These are phyloP conservation scores for Anguilla obscura DNA, from an alignment of 2,797 vertebrate species.

Conservation along the genomic window DNA sequence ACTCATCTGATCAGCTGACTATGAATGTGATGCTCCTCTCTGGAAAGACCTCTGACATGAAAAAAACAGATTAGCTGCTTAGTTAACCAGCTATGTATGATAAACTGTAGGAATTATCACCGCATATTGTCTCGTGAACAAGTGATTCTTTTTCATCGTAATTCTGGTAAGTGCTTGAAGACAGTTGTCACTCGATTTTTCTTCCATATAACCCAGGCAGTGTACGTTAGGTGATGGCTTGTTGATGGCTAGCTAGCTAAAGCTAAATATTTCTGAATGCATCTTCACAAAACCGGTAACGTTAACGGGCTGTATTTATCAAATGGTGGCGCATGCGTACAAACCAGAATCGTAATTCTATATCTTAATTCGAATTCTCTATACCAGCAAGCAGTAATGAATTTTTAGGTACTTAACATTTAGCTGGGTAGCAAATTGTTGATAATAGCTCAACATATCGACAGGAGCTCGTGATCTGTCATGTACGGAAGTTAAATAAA, in stretches of 20 bases:
- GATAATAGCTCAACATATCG: neutral
- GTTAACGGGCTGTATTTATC: neutral
- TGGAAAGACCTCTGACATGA: conserved; percentile 54
- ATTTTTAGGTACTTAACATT: neutral
- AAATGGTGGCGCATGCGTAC: neutral
- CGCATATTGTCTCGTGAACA: conserved; percentile 38
- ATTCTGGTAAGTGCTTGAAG: conserved; percentile 55
- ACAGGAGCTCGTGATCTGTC: neutral
- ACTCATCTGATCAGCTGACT: conserved; percentile 70
- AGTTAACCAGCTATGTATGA: conserved; percentile 50
- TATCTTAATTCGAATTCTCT: neutral
- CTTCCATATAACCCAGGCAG: conserved; percentile 26
- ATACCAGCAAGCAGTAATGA: neutral
- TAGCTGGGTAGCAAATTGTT: neutral
- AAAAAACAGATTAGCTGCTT: conserved; percentile 38
- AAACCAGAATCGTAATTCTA: neutral
- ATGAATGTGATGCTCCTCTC: conserved; percentile 57
- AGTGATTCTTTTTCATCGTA: neutral
- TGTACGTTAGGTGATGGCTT: neutral
- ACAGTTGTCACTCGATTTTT: conserved; percentile 27
- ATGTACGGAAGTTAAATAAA: conserved; percentile 11
- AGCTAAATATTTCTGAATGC: neutral
- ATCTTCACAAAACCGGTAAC: neutral
- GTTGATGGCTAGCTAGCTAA: conserved; percentile 45
- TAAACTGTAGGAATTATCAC: conserved; percentile 32